A percentile compares a stretch with the other conserved stretches of the same genome.
Evolutionary conservation across 2,888 invertebrate genomes (phyloP).

Genomic region (Drosophila demipolita): DNA sequence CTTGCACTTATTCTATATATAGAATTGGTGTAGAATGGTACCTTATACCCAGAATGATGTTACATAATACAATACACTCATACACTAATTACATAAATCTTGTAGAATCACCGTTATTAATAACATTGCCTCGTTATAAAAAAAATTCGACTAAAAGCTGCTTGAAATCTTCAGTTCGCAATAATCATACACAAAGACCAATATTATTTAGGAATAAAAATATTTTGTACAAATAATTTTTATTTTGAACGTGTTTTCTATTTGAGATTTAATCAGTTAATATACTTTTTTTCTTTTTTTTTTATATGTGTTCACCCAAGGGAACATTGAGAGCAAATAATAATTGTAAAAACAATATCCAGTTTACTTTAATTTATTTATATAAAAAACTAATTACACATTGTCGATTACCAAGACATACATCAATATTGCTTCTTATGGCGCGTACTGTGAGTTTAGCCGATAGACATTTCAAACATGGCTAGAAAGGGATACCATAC

Average conservation of each 20-base stretch:
- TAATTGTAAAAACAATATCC: no score
- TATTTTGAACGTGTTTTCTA: neutral
- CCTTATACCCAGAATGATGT: no score
- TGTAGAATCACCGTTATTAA: no score
- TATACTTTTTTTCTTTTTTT: no score
- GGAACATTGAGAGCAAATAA: no score
- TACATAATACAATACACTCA: no score
- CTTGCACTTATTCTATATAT: neutral
- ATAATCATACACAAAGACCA: neutral
- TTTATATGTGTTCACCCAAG: no score
- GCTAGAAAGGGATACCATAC: constrained; percentile 36
- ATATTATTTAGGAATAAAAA: neutral
- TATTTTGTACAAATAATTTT: neutral
- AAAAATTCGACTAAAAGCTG: neutral
- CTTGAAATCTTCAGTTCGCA: neutral
- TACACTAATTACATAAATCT: no score
- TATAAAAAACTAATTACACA: no score
- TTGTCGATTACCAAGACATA: constrained; percentile 29
- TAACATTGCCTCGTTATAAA: neutral
- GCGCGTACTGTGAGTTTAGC: constrained; percentile 36
- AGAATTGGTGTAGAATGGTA: no score
- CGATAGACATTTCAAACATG: constrained; percentile 70
- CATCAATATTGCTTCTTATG: constrained; percentile 54
- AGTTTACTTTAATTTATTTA: no score
- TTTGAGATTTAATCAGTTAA: neutral